phyloP scores from a whole-genome alignment of 92 coral and sea anemone genomes.

The Palythoa caribaeorum region DNA sequence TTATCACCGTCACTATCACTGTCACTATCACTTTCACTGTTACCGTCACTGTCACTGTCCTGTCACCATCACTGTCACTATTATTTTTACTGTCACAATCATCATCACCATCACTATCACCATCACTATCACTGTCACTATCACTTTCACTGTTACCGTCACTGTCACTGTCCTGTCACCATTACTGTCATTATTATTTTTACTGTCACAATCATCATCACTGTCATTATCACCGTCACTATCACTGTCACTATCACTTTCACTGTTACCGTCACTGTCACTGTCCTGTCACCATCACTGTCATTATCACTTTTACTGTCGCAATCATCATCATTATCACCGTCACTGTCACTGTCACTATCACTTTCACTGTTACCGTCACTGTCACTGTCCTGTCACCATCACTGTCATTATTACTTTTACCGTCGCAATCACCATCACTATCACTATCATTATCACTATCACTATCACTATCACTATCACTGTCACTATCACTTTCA shows the following conservation, averaged over 20 bases:
- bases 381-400: neutral
- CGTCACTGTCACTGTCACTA: neutral
- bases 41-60: too few relatives aligned
- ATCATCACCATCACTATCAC: neutral
- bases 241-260: neutral
- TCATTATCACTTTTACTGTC: neutral
- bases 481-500: neutral
- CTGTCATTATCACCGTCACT: conserved; percentile 36
- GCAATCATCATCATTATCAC: neutral
- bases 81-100: too few relatives aligned
- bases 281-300: neutral
- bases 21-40: neutral
- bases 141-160: neutral
- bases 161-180: neutral
- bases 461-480: too few relatives aligned
- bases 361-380: conserved; percentile 38
- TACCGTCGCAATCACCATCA: neutral
- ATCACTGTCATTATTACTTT: neutral
- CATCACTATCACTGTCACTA: too few relatives aligned
- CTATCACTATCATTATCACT: neutral
- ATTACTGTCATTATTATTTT: neutral
- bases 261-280: neutral
- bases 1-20: too few relatives aligned
- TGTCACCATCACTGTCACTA: too few relatives aligned
- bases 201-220: neutral